Percentiles rank a stretch among this genome's conserved stretches.
Evolutionary conservation across 2,113 vertebrate species (phyloP).

Genomic region (Phasianus colchicus): DNA sequence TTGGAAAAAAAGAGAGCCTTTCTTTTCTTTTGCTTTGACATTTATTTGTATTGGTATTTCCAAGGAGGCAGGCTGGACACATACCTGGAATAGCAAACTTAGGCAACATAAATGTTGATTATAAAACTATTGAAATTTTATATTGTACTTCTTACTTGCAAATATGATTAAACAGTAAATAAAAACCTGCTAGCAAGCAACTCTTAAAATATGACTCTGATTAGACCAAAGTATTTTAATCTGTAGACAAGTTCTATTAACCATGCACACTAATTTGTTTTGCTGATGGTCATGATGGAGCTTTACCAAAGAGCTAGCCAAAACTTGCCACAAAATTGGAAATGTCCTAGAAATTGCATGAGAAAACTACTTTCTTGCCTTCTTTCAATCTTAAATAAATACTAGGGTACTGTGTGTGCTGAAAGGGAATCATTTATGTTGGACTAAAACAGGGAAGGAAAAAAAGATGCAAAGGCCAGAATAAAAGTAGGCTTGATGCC

Average conservation of each 20-base stretch:
- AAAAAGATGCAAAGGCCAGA: constrained; percentile 71
- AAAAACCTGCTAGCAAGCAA: constrained; percentile 22
- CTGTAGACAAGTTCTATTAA: constrained; percentile 32
- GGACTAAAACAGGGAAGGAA: constrained; percentile 64
- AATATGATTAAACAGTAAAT: constrained; percentile 53
- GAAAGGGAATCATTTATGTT: constrained; percentile 78
- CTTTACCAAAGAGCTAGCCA: constrained; percentile 67
- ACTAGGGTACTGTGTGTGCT: constrained; percentile 70
- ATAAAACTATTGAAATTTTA: constrained; percentile 60
- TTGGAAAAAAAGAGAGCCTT: not conserved
- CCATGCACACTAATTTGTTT: constrained; percentile 22
- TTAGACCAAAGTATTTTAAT: constrained; percentile 33
- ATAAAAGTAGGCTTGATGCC: constrained; percentile 72
- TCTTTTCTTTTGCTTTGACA: not conserved
- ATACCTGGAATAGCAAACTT: constrained; percentile 55
- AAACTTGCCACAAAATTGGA: constrained; percentile 65
- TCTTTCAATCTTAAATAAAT: constrained; percentile 78
- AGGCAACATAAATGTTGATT: constrained; percentile 31
- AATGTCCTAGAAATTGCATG: constrained; percentile 61
- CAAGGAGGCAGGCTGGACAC: not conserved
- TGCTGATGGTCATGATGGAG: constrained; percentile 1
- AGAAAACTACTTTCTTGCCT: constrained; percentile 74
- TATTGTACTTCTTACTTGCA: constrained; percentile 52
- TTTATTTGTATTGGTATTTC: not conserved
- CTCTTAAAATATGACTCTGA: constrained; percentile 9